Base-by-base conservation (phyloP, 2,797 vertebrate species). In the Lepilemur septentrionalis region DNA sequence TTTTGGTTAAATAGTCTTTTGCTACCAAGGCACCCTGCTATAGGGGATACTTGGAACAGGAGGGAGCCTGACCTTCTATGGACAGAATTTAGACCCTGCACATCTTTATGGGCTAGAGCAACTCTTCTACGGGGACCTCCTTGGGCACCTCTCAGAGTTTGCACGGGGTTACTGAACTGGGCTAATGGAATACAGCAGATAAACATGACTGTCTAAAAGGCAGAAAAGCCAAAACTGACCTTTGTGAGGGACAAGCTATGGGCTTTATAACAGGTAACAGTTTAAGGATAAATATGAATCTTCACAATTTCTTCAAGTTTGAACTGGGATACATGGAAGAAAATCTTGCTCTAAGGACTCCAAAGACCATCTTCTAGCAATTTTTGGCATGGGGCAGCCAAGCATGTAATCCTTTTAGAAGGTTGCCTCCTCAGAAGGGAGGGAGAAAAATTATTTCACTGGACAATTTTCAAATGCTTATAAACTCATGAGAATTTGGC, bases 391-490 rank as follows among this genome's bases (percentile, higher is more conserved):
- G 5, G 41, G 30, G 78, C 14, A 69, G 55, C 5, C 18, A 59
- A 70, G 52, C 30, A 43, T 1, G 5, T 55, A 25, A n/a, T 95
- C 48, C 67, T 84, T 67, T 57, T 65, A 70, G 13, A 83, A 88
- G 41, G 55, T 0, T 50, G 50, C 30, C 43, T 96, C 32, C 38
- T 79, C 52, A 87, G 52, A 57, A 94, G 13, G 28, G 65, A 84
- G 12, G 20, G 32, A 84, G 41, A 79, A 86, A 79, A 91, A 75
- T 23, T 28, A 80, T 43, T 78, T 95, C 50, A 73, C 38, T 48
- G 55, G 32, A 63, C 38, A n/a, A 89, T 92, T 95, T 95, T 89
- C n/a, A 84, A 94, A 72, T 75, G 35, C 69, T 93, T 91, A 75
- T 89, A 73, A 92, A 89, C 11, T 91, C 20, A 70, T 32, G 46